Conservation (phyloP, 2,888 invertebrate genomes). For the Hipparchia semele region DNA sequence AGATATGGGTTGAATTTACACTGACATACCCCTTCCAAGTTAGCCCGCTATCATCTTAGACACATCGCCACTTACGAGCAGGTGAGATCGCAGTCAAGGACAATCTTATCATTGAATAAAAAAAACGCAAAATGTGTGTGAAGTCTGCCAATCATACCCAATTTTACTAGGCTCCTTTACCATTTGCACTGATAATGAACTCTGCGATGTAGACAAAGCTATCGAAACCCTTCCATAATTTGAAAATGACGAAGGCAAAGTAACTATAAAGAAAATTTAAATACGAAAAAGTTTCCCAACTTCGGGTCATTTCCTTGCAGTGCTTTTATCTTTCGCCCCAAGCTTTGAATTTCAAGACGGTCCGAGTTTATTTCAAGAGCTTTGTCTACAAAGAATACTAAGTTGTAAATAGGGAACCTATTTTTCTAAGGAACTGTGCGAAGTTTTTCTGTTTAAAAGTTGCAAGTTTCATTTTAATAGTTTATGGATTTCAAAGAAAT, state of each 20-base stretch:
- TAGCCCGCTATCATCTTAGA: too few relatives aligned
- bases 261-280: slow-evolving; percentile 37
- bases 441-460: slow-evolving; percentile 2
- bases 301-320: slow-evolving; percentile 40
- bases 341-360: slow-evolving; percentile 41
- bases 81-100: too few relatives aligned
- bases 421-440: slow-evolving; percentile 33
- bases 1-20: too few relatives aligned
- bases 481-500: slow-evolving; percentile 18
- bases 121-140: too few relatives aligned
- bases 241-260: neutral
- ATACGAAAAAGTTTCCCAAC: slow-evolving; percentile 40
- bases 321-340: slow-evolving; percentile 40
- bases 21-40: too few relatives aligned
- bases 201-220: neutral
- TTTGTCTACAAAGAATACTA: slow-evolving; percentile 42
- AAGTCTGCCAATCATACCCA: too few relatives aligned
- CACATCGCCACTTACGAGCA: too few relatives aligned
- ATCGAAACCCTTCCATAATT: neutral
- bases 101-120: too few relatives aligned
- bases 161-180: too few relatives aligned
- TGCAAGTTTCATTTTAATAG: slow-evolving; percentile 10
- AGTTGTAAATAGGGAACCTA: slow-evolving; percentile 39
- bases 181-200: neutral
- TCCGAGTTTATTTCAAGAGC: slow-evolving; percentile 40